Percentiles rank a stretch among this genome's conserved stretches.
Evolutionary conservation across 2,797 vertebrate genomes (phyloP).

Genomic region (Staurois parvus): DNA sequence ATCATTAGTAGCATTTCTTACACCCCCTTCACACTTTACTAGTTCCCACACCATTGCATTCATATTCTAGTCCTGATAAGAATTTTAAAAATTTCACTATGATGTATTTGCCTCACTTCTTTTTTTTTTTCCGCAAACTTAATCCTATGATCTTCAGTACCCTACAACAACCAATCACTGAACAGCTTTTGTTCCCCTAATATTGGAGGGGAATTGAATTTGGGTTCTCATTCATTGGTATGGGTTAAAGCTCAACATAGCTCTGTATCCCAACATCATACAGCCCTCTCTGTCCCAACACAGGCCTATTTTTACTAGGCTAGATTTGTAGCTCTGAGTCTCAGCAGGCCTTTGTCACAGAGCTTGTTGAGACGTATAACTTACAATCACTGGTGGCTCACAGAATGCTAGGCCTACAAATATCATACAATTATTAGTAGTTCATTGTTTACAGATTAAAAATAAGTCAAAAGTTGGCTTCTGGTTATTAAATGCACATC

Average conservation of each 20-base stretch:
- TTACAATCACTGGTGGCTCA: not conserved
- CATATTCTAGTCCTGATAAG: not conserved
- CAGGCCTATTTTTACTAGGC: no score
- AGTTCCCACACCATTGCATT: not conserved
- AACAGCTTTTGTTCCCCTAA: not conserved
- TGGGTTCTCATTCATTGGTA: not conserved
- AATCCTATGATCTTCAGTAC: no score
- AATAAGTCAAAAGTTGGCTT: not conserved
- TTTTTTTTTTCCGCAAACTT: no score
- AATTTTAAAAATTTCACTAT: not conserved
- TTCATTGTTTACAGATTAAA: not conserved
- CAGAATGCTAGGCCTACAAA: not conserved
- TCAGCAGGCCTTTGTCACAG: not conserved
- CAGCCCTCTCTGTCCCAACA: not conserved
- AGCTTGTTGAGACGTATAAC: not conserved
- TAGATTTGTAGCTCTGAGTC: not conserved
- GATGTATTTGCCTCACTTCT: not conserved
- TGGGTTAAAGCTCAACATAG: no score
- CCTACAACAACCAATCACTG: no score
- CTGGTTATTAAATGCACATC: not conserved
- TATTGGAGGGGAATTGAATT: not conserved
- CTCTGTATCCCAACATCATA: not conserved
- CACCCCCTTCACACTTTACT: no score
- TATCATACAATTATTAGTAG: not conserved
- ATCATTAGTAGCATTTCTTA: not conserved